Evolutionary conservation across 1,140 invertebrate genomes (phyloP), one percentile per base, ranked within the genome.

Genomic region (Rhyacophila brunnea): DNA sequence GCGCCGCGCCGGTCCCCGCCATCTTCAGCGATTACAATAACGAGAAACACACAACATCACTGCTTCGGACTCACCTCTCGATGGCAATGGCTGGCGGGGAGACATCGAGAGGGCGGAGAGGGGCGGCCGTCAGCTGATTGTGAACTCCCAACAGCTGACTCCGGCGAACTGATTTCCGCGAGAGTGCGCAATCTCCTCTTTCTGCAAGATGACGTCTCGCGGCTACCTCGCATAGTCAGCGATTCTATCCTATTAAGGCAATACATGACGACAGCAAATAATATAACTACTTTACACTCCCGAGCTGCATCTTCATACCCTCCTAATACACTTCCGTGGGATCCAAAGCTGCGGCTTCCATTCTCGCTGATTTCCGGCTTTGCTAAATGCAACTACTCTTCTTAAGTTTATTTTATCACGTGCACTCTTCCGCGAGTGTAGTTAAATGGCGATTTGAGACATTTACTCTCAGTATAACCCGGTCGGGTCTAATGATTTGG

Each of bases 161-260:
- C n/a, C 38, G 38, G 48, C 13, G 17, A 34, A 23, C 23, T 42
- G 50, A 38, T 42, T 42, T 11, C 18, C 43, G 14, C 10, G n/a
- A 9, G 13, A n/a, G n/a, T 9, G 32, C 14, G 11, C 23, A 20
- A 23, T 52, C 50, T 40, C 50, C 50, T 52, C 50, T 52, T 52
- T 9, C 50, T n/a, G 35, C 50, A 52, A 3, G 50, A 52, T 35
- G 50, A 52, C 11, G 50, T 52, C 35, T 52, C 50, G 5, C 34
- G 10, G 34, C 50, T 14, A 14, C 50, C 50, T 13, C 50, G 32
- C 13, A n/a, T 23, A 11, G 50, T 20, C 6, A 52, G 14, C 11
- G 36, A 17, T 15, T 14, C 23, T 28, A 28, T 28, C 23, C 23
- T 28, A 28, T 28, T 28, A 28, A 28, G 23, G 23, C 23, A 28